Evolutionary conservation across 1,140 invertebrate genomes (phyloP).

Genomic region (Sinonovacula constricta): DNA sequence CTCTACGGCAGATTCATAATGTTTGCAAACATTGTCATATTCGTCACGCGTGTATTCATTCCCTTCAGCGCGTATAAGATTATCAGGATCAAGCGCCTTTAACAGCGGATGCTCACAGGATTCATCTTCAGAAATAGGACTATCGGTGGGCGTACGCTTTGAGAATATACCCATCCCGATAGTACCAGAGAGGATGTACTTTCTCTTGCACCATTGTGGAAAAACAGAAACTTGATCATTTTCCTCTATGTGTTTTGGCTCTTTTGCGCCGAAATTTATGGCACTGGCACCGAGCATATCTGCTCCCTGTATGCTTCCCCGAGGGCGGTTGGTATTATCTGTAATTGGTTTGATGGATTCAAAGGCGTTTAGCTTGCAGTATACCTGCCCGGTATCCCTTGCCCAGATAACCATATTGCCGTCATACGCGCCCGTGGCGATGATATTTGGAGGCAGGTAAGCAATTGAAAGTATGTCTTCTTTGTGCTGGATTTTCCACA

Average conservation of each 20-base stretch:
- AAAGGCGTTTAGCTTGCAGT: conserved; percentile 77
- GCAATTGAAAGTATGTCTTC: conserved; percentile 85
- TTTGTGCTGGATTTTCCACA: conserved; percentile 84
- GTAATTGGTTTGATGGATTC: conserved; percentile 54
- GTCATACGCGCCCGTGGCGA: conserved; percentile 84
- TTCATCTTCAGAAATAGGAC: neutral
- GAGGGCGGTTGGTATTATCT: conserved; percentile 7
- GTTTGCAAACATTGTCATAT: conserved; percentile 75
- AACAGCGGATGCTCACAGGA: conserved; percentile 51
- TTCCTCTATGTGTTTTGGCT: conserved; percentile 26
- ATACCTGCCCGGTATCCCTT: conserved; percentile 85
- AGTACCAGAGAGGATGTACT: neutral
- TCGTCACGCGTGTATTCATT: conserved; percentile 49
- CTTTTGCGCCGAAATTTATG: neutral
- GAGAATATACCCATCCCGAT: neutral
- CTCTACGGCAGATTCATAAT: conserved; percentile 74
- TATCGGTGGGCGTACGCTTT: neutral
- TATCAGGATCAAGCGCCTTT: conserved; percentile 30
- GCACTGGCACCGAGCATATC: neutral
- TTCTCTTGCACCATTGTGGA: conserved; percentile 4
- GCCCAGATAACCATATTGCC: conserved; percentile 89
- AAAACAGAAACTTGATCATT: conserved; percentile 17
- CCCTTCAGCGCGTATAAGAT: neutral
- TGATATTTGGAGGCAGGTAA: conserved; percentile 78
- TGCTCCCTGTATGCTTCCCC: neutral